Evolutionary conservation across 35 echinoderm and acorn worm genomes (phyloP).

Genomic region (Lytechinus variegatus): DNA sequence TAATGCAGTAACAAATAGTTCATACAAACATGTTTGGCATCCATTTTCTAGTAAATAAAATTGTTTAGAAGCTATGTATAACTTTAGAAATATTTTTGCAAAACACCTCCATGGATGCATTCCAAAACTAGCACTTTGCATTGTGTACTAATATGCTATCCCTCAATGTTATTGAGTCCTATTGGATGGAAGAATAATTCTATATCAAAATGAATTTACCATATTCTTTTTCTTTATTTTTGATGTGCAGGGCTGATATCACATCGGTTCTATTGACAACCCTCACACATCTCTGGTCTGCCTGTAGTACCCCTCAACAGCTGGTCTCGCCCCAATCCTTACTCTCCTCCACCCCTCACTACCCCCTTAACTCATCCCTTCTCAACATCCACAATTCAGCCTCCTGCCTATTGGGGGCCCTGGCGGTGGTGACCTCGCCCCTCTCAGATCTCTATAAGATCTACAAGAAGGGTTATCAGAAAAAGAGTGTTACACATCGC

Average conservation of each 20-base stretch:
- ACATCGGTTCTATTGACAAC: conserved; percentile 69
- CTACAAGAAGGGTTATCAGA: conserved; percentile 90
- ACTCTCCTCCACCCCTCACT: conserved; percentile 57
- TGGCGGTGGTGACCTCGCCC: conserved; percentile 77
- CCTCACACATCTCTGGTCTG: conserved; percentile 74
- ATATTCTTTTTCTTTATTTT: not conserved
- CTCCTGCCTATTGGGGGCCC: conserved; percentile 67
- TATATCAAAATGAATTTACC: too few relatives aligned
- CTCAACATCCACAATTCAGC: conserved; percentile 76
- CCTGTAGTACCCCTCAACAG: conserved; percentile 58
- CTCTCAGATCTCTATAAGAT: conserved; percentile 82
- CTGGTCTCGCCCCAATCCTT: conserved; percentile 64
- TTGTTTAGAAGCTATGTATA: too few relatives aligned
- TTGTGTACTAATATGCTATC: too few relatives aligned
- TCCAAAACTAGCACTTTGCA: too few relatives aligned
- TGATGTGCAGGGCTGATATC: conserved; percentile 75
- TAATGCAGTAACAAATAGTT: too few relatives aligned
- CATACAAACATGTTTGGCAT: too few relatives aligned
- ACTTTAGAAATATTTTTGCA: too few relatives aligned
- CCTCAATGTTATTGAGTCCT: too few relatives aligned
- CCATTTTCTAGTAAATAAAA: too few relatives aligned
- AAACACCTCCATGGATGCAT: too few relatives aligned
- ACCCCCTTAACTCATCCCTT: conserved; percentile 27
- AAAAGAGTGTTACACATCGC: conserved; percentile 50
- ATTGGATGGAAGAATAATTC: too few relatives aligned